phyloP scores from a whole-genome alignment of 2,888 invertebrate genomes.

The Loripinus fragilis region DNA sequence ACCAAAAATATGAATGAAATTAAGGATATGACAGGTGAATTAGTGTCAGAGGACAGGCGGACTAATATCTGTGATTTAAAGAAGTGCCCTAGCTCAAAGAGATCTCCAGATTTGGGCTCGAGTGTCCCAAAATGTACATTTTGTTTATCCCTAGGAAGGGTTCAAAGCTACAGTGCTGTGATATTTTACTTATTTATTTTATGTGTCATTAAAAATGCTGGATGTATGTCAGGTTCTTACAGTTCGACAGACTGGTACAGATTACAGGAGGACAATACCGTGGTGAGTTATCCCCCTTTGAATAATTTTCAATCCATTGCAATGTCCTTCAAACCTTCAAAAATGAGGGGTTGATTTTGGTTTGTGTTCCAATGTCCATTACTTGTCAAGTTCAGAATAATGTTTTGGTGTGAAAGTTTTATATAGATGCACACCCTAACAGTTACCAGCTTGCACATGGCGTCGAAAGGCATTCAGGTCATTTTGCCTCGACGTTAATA shows the following conservation, averaged over 20 bases:
- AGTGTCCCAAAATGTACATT: neutral
- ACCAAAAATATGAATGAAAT: no score
- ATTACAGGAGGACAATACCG: constrained; percentile 31
- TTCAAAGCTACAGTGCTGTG: constrained; percentile 28
- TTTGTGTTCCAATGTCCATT: no score
- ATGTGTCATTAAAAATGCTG: constrained; percentile 26
- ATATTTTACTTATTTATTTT: constrained; percentile 34
- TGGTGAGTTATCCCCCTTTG: constrained; percentile 37
- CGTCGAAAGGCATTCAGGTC: no score
- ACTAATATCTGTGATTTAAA: constrained; percentile 14
- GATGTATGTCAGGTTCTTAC: constrained; percentile 35
- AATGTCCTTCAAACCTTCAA: no score
- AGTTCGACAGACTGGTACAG: constrained; percentile 32
- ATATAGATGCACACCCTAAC: no score
- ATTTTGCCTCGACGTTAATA: no score
- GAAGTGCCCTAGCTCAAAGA: constrained; percentile 10
- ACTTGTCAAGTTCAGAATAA: no score
- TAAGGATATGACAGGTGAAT: no score
- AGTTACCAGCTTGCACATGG: no score
- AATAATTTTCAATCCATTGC: neutral
- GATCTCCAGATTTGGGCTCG: neutral
- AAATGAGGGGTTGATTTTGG: no score
- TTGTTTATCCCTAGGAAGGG: constrained; percentile 12
- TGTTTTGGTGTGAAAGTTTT: no score
- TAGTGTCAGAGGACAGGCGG: neutral